Conservation (phyloP, 2,797 vertebrate genomes). For the Acrocephalus scirpaceus region DNA sequence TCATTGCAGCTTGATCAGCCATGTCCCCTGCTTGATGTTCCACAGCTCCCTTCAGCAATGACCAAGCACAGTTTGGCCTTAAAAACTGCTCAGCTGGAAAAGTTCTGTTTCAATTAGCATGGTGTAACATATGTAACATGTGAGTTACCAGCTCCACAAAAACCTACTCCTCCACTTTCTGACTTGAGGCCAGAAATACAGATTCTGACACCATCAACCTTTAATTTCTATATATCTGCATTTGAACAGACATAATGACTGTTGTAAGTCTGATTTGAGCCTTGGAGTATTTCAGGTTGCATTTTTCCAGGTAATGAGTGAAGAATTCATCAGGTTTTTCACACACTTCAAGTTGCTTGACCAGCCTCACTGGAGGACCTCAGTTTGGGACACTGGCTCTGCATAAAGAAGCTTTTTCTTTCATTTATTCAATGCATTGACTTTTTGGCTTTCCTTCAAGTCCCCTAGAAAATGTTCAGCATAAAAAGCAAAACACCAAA, state of each 20-base stretch:
- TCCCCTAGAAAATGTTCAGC: not conserved
- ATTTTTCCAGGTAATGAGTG: not conserved
- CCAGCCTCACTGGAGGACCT: not conserved
- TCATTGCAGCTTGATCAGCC: not conserved
- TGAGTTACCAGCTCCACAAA: not conserved
- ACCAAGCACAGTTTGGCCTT: not conserved
- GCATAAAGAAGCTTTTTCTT: not conserved
- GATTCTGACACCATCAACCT: not conserved
- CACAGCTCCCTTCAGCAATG: not conserved
- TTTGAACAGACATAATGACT: not conserved
- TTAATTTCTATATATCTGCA: not conserved
- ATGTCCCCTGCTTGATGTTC: not conserved
- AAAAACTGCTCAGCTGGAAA: not conserved
- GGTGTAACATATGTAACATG: not conserved
- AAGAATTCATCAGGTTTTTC: not conserved
- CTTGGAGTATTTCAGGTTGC: not conserved
- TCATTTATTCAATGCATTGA: not conserved
- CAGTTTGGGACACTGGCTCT: not conserved
- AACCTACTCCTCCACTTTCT: not conserved
- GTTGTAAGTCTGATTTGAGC: not conserved
- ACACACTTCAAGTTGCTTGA: not conserved
- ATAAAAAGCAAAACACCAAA: not conserved
- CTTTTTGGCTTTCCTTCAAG: not conserved
- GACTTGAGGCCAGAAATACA: not conserved
- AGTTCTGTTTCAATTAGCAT: not conserved